A percentile compares a stretch with the other conserved stretches of the same genome.
These are phyloP conservation scores for Adelphocoris suturalis DNA, from an alignment of 2,888 invertebrate genomes.

Conservation along the genomic window DNA sequence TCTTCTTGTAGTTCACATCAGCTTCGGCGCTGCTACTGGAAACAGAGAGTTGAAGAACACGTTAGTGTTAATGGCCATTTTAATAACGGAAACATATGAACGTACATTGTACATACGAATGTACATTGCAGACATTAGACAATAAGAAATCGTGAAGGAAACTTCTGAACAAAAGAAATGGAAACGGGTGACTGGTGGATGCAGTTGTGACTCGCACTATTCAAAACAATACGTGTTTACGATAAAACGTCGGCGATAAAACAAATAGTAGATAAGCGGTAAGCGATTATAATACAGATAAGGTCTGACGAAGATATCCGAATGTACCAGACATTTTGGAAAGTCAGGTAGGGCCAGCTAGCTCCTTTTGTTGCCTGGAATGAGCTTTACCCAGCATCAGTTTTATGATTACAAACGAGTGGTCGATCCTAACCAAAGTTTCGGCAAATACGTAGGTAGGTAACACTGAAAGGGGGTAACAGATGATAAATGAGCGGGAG, in stretches of 20 bases:
- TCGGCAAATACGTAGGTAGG: no score
- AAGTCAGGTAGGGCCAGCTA: no score
- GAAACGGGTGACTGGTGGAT: slow-evolving; percentile 2
- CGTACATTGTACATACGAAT: no score
- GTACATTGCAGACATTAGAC: neutral
- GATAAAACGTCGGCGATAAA: slow-evolving; percentile 1
- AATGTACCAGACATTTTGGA: neutral
- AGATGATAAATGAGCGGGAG: no score
- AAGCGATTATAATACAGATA: neutral
- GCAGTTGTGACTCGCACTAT: slow-evolving; percentile 6
- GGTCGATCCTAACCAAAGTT: no score
- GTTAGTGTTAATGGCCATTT: neutral
- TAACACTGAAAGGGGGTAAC: no score
- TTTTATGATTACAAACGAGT: no score
- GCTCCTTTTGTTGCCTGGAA: no score
- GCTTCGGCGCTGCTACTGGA: slow-evolving; percentile 56
- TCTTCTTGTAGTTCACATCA: slow-evolving; percentile 61
- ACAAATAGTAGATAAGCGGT: slow-evolving; percentile 16
- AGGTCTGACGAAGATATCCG: neutral
- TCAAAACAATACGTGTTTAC: slow-evolving; percentile 22
- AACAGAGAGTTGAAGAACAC: neutral
- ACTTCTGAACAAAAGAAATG: neutral
- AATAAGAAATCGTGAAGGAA: neutral
- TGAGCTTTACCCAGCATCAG: no score
- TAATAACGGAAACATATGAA: neutral